Conservation (phyloP, 2,797 vertebrate species). For the Pipistrellus kuhlii region DNA sequence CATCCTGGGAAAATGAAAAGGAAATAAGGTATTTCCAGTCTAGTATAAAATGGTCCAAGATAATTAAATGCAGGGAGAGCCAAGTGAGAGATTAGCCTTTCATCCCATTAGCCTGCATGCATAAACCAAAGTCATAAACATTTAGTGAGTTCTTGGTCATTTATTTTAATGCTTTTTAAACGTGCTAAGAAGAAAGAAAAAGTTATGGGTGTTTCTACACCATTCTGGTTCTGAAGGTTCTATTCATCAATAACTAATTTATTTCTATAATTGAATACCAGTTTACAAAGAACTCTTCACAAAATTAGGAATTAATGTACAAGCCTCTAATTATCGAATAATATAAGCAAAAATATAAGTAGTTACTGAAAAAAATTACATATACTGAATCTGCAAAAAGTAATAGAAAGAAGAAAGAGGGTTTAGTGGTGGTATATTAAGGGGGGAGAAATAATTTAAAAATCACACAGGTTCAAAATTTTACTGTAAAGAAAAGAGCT, state of each 20-base stretch:
- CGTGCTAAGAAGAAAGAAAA: slow-evolving; percentile 79
- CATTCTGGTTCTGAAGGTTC: slow-evolving; percentile 80
- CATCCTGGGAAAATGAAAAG: slow-evolving; percentile 29
- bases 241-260: slow-evolving; percentile 85
- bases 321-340: slow-evolving; percentile 73
- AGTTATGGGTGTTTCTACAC: slow-evolving; percentile 80
- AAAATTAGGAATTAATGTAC: slow-evolving; percentile 70
- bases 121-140: slow-evolving; percentile 83
- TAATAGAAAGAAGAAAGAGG: neutral
- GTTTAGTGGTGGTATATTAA: neutral
- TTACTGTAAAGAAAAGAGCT: neutral
- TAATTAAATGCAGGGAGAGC: slow-evolving; percentile 80
- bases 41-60: slow-evolving; percentile 34
- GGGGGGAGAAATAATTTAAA: neutral
- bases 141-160: slow-evolving; percentile 79
- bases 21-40: slow-evolving; percentile 24
- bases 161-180: slow-evolving; percentile 85
- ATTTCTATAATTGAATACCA: slow-evolving; percentile 80
- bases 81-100: slow-evolving; percentile 79
- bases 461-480: slow-evolving; percentile 23
- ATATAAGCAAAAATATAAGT: slow-evolving; percentile 59
- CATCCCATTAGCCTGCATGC: slow-evolving; percentile 72
- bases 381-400: slow-evolving; percentile 21
- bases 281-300: slow-evolving; percentile 76
- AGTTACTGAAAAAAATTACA: slow-evolving; percentile 68